These are phyloP conservation scores for Doris montereyensis DNA, from an alignment of 2,888 invertebrate genomes.

Conservation along the genomic window DNA sequence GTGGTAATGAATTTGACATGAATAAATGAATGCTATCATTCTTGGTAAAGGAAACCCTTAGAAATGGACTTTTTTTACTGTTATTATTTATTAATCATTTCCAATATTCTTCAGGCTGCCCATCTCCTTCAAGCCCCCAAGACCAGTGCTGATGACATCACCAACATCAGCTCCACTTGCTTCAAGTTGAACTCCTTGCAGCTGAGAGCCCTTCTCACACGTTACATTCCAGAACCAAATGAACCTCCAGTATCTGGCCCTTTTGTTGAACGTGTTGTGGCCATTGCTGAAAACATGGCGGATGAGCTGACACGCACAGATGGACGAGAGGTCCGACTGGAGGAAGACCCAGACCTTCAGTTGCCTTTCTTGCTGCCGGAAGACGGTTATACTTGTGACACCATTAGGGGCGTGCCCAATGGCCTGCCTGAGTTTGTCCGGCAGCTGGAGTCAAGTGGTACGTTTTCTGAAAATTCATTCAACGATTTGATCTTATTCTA, in stretches of 20 bases:
- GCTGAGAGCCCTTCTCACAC: conserved; percentile 87
- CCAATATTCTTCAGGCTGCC: conserved; percentile 94
- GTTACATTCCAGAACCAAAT: conserved; percentile 80
- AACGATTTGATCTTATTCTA: no score
- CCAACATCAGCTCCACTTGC: conserved; percentile 91
- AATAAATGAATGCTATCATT: no score
- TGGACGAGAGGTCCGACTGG: conserved; percentile 88
- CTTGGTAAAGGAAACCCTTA: no score
- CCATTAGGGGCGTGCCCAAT: conserved; percentile 90
- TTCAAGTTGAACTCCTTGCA: conserved; percentile 98
- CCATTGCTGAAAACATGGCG: conserved; percentile 75
- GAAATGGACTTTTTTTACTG: no score
- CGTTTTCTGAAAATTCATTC: conserved; percentile 3
- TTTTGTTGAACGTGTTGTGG: conserved; percentile 74
- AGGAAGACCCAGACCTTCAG: conserved; percentile 88
- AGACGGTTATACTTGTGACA: conserved; percentile 98
- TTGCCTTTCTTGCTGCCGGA: conserved; percentile 94
- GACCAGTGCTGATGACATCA: conserved; percentile 88
- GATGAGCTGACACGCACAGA: conserved; percentile 88
- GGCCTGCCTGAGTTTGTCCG: conserved; percentile 74
- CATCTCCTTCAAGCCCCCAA: conserved; percentile 87
- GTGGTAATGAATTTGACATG: no score
- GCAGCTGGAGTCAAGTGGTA: conserved; percentile 56
- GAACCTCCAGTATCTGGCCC: conserved; percentile 78
- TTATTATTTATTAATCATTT: no score